Evolutionary conservation across 2,888 invertebrate genomes (phyloP).

Genomic region (Alsophila aescularia): DNA sequence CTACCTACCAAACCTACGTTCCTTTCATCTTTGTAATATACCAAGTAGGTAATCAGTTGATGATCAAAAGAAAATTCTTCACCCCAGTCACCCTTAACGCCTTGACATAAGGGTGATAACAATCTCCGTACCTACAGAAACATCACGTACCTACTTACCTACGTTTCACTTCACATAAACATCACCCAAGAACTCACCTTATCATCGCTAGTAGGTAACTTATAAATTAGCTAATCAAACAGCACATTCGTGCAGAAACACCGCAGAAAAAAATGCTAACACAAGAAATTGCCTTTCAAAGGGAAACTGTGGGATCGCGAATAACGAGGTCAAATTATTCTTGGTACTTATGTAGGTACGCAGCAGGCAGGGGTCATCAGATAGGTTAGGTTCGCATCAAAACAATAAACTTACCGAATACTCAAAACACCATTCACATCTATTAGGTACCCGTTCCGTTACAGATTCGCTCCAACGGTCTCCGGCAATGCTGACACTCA

Average conservation of each 20-base stretch:
- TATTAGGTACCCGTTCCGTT: constrained; percentile 68
- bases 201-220: constrained; percentile 38
- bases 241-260: constrained; percentile 55
- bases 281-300: constrained; percentile 64
- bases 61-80: constrained; percentile 20
- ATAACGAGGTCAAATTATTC: constrained; percentile 65
- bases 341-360: constrained; percentile 8
- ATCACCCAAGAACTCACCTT: too few species aligned
- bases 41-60: constrained; percentile 13
- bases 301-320: constrained; percentile 56
- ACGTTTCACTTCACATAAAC: constrained; percentile 38
- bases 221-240: constrained; percentile 55
- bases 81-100: constrained; percentile 36
- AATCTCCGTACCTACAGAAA: constrained; percentile 9
- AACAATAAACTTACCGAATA: constrained; percentile 74
- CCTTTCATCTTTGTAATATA: constrained; percentile 13
- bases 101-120: constrained; percentile 44
- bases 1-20: background rate
- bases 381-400: constrained; percentile 63
- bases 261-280: constrained; percentile 56
- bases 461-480: constrained; percentile 79
- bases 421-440: constrained; percentile 71
- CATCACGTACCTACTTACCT: constrained; percentile 31
- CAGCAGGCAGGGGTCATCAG: constrained; percentile 59
- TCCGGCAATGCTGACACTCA: constrained; percentile 76